These are phyloP conservation scores for Isurus oxyrinchus DNA, from an alignment of 2,113 vertebrate genomes.

Conservation along the genomic window DNA sequence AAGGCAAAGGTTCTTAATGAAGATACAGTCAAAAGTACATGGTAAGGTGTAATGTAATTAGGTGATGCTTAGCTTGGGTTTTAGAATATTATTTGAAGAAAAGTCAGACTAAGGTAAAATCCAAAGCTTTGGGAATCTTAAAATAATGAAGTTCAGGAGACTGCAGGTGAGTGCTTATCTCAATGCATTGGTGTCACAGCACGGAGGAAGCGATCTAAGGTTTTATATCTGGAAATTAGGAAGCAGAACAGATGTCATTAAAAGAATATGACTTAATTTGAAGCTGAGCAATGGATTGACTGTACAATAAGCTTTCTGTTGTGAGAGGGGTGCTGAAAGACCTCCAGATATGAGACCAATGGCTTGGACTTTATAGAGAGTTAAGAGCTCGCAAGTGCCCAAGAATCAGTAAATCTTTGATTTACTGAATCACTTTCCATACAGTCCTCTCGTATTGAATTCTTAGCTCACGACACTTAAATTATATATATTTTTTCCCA, in stretches of 20 bases:
- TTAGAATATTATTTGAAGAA: neutral
- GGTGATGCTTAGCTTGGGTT: too few relatives aligned
- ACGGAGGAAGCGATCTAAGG: neutral
- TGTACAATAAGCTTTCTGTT: neutral
- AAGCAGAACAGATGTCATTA: neutral
- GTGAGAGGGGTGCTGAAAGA: neutral
- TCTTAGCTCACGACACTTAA: neutral
- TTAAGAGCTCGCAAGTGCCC: neutral
- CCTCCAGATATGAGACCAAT: neutral
- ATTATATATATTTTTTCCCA: neutral
- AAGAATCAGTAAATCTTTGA: neutral
- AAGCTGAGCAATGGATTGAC: neutral
- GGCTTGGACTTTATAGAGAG: neutral
- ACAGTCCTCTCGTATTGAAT: neutral
- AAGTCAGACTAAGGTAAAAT: neutral
- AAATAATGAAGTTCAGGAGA: neutral
- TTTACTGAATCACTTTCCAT: slow-evolving; percentile 36
- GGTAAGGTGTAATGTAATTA: neutral
- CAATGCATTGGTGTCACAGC: neutral
- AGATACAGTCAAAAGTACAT: neutral
- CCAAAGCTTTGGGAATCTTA: neutral
- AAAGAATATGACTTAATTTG: neutral
- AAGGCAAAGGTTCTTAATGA: neutral
- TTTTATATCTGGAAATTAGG: neutral
- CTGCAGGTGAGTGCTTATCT: neutral